Evolutionary conservation across 2,888 invertebrate species (phyloP), one percentile per base, ranked within the genome.

Genomic region (Cosmia trapezina): DNA sequence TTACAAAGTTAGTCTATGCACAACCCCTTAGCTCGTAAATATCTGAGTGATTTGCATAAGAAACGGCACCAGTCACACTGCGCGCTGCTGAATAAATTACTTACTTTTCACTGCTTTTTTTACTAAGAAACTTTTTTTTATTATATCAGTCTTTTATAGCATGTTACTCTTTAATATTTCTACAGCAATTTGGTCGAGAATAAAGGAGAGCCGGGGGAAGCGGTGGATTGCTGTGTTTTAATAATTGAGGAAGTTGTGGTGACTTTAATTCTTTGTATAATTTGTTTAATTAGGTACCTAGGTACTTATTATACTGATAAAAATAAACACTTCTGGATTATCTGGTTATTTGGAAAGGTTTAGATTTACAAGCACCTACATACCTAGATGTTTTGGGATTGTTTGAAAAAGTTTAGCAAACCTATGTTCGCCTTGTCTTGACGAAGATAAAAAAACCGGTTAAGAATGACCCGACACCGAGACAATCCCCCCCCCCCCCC

Each of bases 31-130:
- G 84, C 86, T 92, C 92, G 93, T 95, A 95, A 95, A 94, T 94
- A 94, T 91, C 90, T 86, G 81, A 84, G 89, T 89, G 89, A 94
- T 94, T 95, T 93, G 93, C 94, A 94, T 95, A 94, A 93, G 93
- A 94, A 93, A 94, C 91, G 92, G 87, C 85, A 88, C 89, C 90
- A 92, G 92, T 92, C 93, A 91, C 93, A 93, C 93, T 92, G 90
- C 89, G 89, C 84, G 89, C 91, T 91, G 88, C 90, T 93, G 93
- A 92, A 94, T 93, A 93, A 90, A 93, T 94, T 94, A 93, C 91
- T 79, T 83, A 70, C 85, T 87, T 89, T 88, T 86, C 85, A 88
- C 85, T 89, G 84, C 89, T 89, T 84, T 87, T 54, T 85, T 92
- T 91, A 88, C 81, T 78, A 78, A 86, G 76, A 79, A 83, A 85